Percentiles rank a stretch among this genome's conserved stretches.
These are phyloP conservation scores for Dasysyrphus albostriatus DNA, from an alignment of 2,888 invertebrate genomes.

Conservation along the genomic window DNA sequence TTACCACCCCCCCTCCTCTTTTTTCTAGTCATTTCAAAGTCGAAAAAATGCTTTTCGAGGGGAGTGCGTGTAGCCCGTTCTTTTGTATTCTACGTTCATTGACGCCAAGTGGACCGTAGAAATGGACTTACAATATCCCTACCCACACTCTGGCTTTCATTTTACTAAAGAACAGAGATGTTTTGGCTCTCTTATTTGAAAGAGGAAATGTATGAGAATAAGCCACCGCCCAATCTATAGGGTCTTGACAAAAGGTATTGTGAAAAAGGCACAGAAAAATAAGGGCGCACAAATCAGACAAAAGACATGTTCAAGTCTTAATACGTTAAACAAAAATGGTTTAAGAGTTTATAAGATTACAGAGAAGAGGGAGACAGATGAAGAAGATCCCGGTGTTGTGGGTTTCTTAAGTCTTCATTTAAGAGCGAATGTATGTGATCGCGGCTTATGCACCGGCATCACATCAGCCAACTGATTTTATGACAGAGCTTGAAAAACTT, in stretches of 20 bases:
- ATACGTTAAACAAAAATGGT: too few relatives aligned
- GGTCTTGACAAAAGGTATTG: neutral
- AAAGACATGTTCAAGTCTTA: neutral
- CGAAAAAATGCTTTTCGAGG: neutral
- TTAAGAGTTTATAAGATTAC: too few relatives aligned
- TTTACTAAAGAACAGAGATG: neutral
- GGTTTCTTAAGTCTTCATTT: too few relatives aligned
- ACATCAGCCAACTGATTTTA: too few relatives aligned
- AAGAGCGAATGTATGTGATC: too few relatives aligned
- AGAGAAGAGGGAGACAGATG: too few relatives aligned
- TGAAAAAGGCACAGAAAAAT: neutral
- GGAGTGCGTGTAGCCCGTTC: constrained; percentile 40
- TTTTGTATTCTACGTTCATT: constrained; percentile 59
- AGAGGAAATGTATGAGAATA: neutral
- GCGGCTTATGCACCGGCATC: too few relatives aligned
- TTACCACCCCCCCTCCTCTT: neutral
- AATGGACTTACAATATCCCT: constrained; percentile 38
- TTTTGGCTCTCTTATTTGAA: neutral
- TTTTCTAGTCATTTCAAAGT: neutral
- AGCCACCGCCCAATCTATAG: neutral
- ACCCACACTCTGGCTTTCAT: neutral
- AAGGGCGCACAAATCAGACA: neutral
- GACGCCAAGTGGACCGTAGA: constrained; percentile 64
- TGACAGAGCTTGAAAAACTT: too few relatives aligned
- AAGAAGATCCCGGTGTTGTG: too few relatives aligned